Evolutionary conservation across 2,888 invertebrate species (phyloP).

Genomic region (Cephus sareptanus): DNA sequence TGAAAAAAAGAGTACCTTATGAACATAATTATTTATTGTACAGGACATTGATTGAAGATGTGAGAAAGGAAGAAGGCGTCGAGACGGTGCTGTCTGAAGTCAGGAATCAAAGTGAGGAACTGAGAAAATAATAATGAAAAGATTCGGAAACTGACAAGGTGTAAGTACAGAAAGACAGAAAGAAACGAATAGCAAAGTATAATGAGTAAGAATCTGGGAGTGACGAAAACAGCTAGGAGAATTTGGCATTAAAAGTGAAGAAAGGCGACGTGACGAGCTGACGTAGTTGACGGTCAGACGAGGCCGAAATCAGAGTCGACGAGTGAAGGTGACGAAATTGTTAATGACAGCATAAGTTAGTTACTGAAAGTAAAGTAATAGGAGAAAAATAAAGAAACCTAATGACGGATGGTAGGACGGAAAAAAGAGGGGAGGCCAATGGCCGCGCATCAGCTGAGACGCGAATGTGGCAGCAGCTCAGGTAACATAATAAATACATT

Average conservation of each 20-base stretch:
- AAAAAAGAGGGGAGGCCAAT: background rate
- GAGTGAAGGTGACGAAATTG: background rate
- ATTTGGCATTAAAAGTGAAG: background rate
- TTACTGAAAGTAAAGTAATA: slow-evolving; percentile 32
- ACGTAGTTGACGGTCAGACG: background rate
- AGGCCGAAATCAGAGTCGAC: background rate
- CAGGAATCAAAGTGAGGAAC: background rate
- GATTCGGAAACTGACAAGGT: background rate
- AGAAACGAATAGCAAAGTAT: slow-evolving; percentile 28
- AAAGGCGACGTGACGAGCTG: background rate
- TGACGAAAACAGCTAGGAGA: background rate
- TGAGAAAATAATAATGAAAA: background rate
- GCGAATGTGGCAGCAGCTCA: background rate
- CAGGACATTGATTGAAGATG: background rate
- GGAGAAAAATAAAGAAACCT: slow-evolving; percentile 41
- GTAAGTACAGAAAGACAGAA: slow-evolving; percentile 6
- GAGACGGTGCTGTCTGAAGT: background rate
- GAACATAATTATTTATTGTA: background rate
- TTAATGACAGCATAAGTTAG: slow-evolving; percentile 18
- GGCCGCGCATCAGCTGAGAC: background rate
- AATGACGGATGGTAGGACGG: background rate
- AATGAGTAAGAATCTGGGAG: slow-evolving; percentile 23
- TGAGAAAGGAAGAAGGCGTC: background rate
- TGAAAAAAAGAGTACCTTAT: background rate
- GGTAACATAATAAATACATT: background rate